These are phyloP conservation scores for Carcina quercana DNA, from an alignment of 2,888 invertebrate species.

Conservation along the genomic window DNA sequence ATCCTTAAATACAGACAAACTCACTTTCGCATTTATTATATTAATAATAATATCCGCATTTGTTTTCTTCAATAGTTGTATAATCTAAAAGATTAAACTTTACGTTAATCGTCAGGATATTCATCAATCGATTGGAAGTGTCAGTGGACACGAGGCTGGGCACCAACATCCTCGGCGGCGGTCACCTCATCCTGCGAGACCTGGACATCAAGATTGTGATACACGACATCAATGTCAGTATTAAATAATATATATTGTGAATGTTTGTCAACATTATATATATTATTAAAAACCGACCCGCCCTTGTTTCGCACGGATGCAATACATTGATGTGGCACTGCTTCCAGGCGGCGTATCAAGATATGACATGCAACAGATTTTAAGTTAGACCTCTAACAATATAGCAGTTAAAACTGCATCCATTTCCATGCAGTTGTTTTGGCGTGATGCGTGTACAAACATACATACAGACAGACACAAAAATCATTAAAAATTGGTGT, in stretches of 20 bases:
- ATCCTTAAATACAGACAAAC: too few species aligned
- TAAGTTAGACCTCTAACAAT: too few species aligned
- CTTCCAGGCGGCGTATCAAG: neutral
- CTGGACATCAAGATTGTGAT: constrained; percentile 36
- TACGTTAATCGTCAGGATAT: constrained; percentile 35
- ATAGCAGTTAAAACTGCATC: too few species aligned
- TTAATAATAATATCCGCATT: too few species aligned
- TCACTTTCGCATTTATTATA: too few species aligned
- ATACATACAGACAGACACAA: too few species aligned
- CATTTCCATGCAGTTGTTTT: too few species aligned
- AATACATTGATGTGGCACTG: neutral
- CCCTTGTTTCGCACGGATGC: neutral
- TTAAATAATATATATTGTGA: neutral
- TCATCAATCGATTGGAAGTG: constrained; percentile 38
- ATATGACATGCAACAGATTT: neutral
- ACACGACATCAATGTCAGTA: constrained; percentile 37
- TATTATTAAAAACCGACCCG: neutral
- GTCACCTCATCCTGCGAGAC: constrained; percentile 35
- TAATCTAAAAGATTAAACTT: too few species aligned
- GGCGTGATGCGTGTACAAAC: too few species aligned
- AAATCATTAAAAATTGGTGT: too few species aligned
- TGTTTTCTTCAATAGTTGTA: too few species aligned
- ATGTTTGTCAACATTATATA: too few species aligned
- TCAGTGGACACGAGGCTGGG: constrained; percentile 35
- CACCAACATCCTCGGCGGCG: constrained; percentile 28